Conservation (phyloP, 2,888 invertebrate species). For the Neria commutata region DNA sequence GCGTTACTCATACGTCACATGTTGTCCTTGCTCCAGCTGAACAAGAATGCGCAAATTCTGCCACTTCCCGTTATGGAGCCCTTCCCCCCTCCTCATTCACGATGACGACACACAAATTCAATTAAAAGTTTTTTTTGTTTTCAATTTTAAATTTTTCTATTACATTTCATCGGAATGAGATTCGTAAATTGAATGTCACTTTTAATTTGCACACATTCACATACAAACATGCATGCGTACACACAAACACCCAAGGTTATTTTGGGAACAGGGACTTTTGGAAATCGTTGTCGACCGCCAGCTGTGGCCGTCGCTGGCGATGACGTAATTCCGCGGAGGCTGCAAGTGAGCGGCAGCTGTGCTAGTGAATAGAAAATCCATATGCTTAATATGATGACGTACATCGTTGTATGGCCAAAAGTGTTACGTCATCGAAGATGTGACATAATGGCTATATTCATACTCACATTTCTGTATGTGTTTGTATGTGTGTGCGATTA, state of each 20-base stretch:
- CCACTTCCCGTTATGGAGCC: background rate
- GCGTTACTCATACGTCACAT: slow-evolving; percentile 5
- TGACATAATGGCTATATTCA: no score
- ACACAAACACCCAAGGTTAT: no score
- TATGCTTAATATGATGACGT: no score
- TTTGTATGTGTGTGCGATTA: no score
- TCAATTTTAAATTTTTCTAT: background rate
- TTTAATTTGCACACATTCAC: background rate
- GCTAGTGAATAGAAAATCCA: no score
- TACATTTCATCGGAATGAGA: background rate
- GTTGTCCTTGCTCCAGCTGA: background rate
- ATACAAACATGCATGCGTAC: no score
- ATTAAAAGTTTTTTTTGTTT: background rate
- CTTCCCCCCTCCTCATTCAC: background rate
- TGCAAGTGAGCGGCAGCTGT: background rate
- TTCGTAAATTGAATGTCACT: background rate
- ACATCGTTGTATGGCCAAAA: no score
- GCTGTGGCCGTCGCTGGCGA: background rate
- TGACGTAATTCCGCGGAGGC: background rate
- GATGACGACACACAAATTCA: background rate
- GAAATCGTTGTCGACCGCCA: background rate
- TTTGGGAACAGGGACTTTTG: no score
- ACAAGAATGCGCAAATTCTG: background rate
- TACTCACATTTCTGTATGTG: no score
- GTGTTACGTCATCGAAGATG: no score